Base-by-base conservation (phyloP, 2,113 vertebrate species). In the Erythrocercus mccallii region DNA sequence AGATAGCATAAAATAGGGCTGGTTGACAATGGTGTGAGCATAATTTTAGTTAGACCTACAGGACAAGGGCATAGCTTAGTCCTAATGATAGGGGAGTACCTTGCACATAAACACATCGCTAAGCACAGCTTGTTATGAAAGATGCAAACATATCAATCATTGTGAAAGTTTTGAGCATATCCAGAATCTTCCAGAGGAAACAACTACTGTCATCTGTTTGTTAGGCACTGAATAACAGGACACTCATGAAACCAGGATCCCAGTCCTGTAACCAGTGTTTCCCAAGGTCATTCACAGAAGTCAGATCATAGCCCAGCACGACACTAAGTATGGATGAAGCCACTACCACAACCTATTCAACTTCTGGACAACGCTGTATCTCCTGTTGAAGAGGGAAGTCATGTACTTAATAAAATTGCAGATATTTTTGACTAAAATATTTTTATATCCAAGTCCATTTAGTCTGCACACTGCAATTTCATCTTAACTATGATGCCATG, bases 281-380 rank as follows among this genome's bases (percentile, higher is more conserved):
- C 18, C 9, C 15, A 58, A 9, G 11, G 8, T 35, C 54, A 38
- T 15, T 47, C 6, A 69, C 2, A 1, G 12, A 53, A 21, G 8
- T 30, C 37, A 64, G 14, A 25, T 31, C 17, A 27, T 40, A 22
- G 12, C 3, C n/a, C 13, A 48, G 24, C 3, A 38, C 8, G n/a
- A 28, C 13, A 38, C 3, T 54, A 35, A 79, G 5, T 3, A 10
- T 48, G 10, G 31, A 54, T 45, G 3, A 15, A 90, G 7, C 4
- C 9, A 25, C 12, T 70, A 45, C 7, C 4, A 19, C 22, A 50
- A 70, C 4, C 21, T 2, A 3, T 12, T 11, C 10, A 65, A 10
- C 3, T 70, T 83, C 40, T 30, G 33, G 24, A 40, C 21, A 1
- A 16, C 1, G 1, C 13, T 3, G 0, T 53, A 28, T 48, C 15